Base-by-base conservation (phyloP, 2,888 invertebrate genomes). In the Lydus trimaculatus region DNA sequence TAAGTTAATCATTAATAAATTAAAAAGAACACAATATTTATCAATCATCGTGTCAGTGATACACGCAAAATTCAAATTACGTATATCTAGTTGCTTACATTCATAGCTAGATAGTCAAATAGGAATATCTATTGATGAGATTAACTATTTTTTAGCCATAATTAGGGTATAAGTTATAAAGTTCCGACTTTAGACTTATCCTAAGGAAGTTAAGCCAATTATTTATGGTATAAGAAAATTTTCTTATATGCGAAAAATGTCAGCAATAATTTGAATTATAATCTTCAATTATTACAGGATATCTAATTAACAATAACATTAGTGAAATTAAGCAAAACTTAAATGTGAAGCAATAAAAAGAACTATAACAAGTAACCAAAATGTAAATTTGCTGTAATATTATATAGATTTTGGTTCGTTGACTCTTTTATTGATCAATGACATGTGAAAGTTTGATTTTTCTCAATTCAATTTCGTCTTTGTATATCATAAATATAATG, bases 61-160 rank as follows among this genome's bases (percentile, higher is more conserved):
- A 64, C 70, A 70, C 67, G 70, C 70, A 48, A 70, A 67, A 70
- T 67, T 67, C 70, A 59, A 70, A 70, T 70, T 70, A 70, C 58
- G 65, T 25, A 20, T 31, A 61, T 63, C 48, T 56, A 56, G 23
- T 25, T 11, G 9, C 7, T 48, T 17, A 43, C 39, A n/a, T 43
- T 43, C 8, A n/a, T 43, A 43, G n/a, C 5, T 17, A 43, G 6
- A 43, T 43, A 15, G 36, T 36, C 36, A 4, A 36, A 36, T 13
- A 36, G 17, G 5, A n/a, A 6, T 39, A n/a, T 39, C 5, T 43
- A 43, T 43, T 43, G n/a, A 43, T 17, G n/a, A 43, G 3, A 6
- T 4, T 17, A 43, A 4, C 9, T n/a, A n/a, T n/a, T 39, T 39
- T 39, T 43, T 36, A 4, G 4, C 4, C 13, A 13, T 36, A 36